Conservation (phyloP, 2,888 invertebrate genomes). For the Agrilus cyanescens region DNA sequence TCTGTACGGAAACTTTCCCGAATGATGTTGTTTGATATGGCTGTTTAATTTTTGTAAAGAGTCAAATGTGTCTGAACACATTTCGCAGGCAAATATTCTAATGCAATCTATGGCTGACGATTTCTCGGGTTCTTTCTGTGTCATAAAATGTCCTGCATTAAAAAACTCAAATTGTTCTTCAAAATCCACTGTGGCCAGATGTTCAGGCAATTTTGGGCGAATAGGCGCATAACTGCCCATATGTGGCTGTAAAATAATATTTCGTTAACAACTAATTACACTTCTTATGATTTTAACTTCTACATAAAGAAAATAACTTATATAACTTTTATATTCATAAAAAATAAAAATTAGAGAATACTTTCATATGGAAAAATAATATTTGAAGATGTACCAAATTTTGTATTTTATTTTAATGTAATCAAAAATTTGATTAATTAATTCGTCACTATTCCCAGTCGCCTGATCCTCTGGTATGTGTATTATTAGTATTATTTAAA, state of each 20-base stretch:
- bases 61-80: conserved; percentile 25
- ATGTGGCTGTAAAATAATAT: not conserved
- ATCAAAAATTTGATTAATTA: too few species aligned
- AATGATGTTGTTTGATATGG: conserved; percentile 28
- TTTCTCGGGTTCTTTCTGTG: conserved; percentile 13
- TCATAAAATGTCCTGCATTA: conserved; percentile 29
- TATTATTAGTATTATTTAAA: too few species aligned
- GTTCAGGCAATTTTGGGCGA: conserved; percentile 19
- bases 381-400: too few species aligned
- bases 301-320: too few species aligned
- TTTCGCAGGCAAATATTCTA: conserved; percentile 20
- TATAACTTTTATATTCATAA: too few species aligned
- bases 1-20: conserved; percentile 28
- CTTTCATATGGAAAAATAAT: too few species aligned
- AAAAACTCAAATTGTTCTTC: conserved; percentile 18
- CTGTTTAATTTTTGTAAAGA: conserved; percentile 23
- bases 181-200: conserved; percentile 14
- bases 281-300: too few species aligned
- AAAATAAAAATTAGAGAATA: too few species aligned
- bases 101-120: not conserved
- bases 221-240: conserved; percentile 18
- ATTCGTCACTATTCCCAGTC: too few species aligned
- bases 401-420: too few species aligned
- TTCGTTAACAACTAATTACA: not conserved
- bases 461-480: too few species aligned